Base-by-base conservation (phyloP, 2,797 vertebrate genomes). In the Pangasius larnaudii region DNA sequence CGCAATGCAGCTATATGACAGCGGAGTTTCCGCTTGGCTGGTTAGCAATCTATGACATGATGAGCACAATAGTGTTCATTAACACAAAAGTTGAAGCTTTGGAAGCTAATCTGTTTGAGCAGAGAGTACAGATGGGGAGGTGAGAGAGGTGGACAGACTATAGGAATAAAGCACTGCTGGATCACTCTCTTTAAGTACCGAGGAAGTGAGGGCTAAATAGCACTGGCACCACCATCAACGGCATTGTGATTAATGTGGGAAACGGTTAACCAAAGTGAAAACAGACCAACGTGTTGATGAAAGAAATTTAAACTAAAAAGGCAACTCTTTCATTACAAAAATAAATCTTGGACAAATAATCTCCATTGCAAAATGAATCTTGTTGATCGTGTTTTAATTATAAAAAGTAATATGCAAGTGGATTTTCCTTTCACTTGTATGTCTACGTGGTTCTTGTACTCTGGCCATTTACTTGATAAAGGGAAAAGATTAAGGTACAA, bases 381-480 rank as follows among this genome's bases (percentile, higher is more conserved):
- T 46, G 19, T n/a, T 16, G 72, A n/a, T 13, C 72, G 16, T 0
- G 16, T 33, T 16, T 30, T 51, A 30, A 77, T 30, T n/a, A 30
- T 18, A n/a, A 79, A 53, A 24, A 79, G 58, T 0, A 9, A 36
- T 22, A 56, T 33, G 46, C 18, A 13, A 46, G 16, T 46, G 33
- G 10, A 53, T 59, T 80, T 59, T 80, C 53, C 78, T 80, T 61
- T 81, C 53, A 46, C 27, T 33, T 9, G 19, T 42, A 58, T 5
- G 7, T 61, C 67, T 59, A 10, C 58, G 53, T 74, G 61, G 2
- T 49, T 59, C 3, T 87, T 58, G 53, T 36, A 71, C 79, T 59
- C 49, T 36, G 53, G 39, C 79, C 56, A n/a, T 69, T n/a, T n/a
- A 63, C 51, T n/a, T 81, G 65, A 39, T 72, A 51, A 81, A 72